Base-by-base conservation (phyloP, 2,888 invertebrate species). In the Dysmachus trigonus region DNA sequence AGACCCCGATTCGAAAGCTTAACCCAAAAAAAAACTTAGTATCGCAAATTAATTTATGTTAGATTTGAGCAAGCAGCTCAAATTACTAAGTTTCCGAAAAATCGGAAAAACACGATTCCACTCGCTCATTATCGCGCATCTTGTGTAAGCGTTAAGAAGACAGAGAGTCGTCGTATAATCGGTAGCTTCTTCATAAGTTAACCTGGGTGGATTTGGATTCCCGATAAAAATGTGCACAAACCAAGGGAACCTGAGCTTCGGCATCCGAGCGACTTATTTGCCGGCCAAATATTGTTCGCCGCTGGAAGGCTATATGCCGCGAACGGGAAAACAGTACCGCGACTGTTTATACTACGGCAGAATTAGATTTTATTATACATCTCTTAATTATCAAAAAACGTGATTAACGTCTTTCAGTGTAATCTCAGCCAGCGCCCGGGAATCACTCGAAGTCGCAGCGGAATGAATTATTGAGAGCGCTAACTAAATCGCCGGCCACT, bases 361-460 rank as follows among this genome's bases (percentile, higher is more conserved):
- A 81, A 53, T 81, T 81, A 81, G 81, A 81, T 81, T 81, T 81
- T 81, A 81, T 81, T 81, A 81, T 33, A 81, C 81, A 81, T 81
- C 33, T 81, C 62, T 81, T 81, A 81, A 81, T 81, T 81, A 81
- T 81, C 81, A 81, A 81, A 81, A 77, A 81, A 53, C 81, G 53
- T 81, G 81, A 81, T 81, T 81, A 81, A 81, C 81, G 81, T 81
- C 51, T 47, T 81, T 53, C 81, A 81, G 81, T 81, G 53, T 62
- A 81, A 53, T 81, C 81, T 81, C 53, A 81, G 18, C 81, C 18
- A 81, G 81, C 81, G 62, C 18, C 53, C 30, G 33, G 62, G 81
- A 51, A 81, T 47, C 62, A 62, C 27, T 35, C 51, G 13, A 81
- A n/a, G 4, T 18, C n/a, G 22, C 53, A 10, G 33, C 62, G 81